Percentiles rank a stretch among this genome's conserved stretches.
These are phyloP conservation scores for Mimumesa dahlbomi DNA, from an alignment of 2,888 invertebrate genomes.

Conservation along the genomic window DNA sequence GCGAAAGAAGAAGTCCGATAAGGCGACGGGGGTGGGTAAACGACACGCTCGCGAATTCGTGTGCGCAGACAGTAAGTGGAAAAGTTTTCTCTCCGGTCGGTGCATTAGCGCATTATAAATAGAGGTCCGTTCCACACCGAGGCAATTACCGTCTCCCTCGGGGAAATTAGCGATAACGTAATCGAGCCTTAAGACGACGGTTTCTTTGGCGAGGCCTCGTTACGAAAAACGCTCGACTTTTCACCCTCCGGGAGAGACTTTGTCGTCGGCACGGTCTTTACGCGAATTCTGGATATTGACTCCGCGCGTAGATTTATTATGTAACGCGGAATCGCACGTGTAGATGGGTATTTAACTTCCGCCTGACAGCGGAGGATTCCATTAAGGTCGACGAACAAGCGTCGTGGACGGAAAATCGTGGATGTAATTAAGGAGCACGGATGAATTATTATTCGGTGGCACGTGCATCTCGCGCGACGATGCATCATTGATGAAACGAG, in stretches of 20 bases:
- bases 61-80: background rate
- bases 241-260: no score
- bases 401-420: background rate
- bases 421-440: background rate
- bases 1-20: no score
- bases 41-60: background rate
- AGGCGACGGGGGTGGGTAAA: background rate
- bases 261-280: no score
- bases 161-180: conserved; percentile 22
- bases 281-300: no score
- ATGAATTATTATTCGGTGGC: conserved; percentile 7
- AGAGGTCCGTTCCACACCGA: background rate
- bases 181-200: conserved; percentile 14
- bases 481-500: conserved; percentile 25
- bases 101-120: conserved; percentile 11
- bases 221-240: no score
- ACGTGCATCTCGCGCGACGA: background rate
- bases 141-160: background rate
- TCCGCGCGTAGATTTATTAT: no score
- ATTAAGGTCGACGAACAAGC: background rate
- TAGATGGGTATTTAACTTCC: no score
- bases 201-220: no score
- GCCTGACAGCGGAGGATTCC: no score
- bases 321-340: no score
- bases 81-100: conserved; percentile 5